Base-by-base conservation (phyloP, 2,888 invertebrate genomes). In the Mythimna vitellina region DNA sequence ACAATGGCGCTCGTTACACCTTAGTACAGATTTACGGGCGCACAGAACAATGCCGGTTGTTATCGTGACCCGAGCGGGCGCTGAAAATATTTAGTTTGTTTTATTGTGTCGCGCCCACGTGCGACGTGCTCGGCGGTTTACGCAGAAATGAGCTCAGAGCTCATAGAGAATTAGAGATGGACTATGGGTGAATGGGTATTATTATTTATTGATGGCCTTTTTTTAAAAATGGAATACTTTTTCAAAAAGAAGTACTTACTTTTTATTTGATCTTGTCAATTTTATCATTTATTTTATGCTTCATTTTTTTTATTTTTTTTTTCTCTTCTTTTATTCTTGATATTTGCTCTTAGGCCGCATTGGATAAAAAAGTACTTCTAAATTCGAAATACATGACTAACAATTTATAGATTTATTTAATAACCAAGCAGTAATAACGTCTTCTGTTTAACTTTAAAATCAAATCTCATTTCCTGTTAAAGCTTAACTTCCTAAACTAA, bases 1-100 rank as follows among this genome's bases (percentile, higher is more conserved):
- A 88, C 88, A 93, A 93, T 92, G 84, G 91, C 69, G 81, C 90
- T 92, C 91, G 91, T 93, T 92, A 92, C 89, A 85, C 86, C 87
- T 89, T 88, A 87, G 87, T 88, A 79, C 85, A 87, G 91, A 93
- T 93, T 94, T 93, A 94, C 93, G 91, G 88, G 76, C 80, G 69
- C 82, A 81, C 78, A 79, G 89, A 89, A 93, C 93, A 94, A 93
- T 93, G 86, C 86, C 72, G 75, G 90, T 92, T 91, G 92, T 92
- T 94, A 93, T 90, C 90, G 87, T 70, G 70, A 77, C 57, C 54
- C 46, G 54, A 54, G 32, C 57, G 46, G 64, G 61, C 62, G 65
- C 63, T 61, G 71, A 68, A 82, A 82, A 82, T 84, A 84, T 78
- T 82, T 73, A 66, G 71, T 80, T 75, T 69, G 65, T 71, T 70